Evolutionary conservation across 2,888 invertebrate species (phyloP).

Genomic region (Luperina nickerlii): DNA sequence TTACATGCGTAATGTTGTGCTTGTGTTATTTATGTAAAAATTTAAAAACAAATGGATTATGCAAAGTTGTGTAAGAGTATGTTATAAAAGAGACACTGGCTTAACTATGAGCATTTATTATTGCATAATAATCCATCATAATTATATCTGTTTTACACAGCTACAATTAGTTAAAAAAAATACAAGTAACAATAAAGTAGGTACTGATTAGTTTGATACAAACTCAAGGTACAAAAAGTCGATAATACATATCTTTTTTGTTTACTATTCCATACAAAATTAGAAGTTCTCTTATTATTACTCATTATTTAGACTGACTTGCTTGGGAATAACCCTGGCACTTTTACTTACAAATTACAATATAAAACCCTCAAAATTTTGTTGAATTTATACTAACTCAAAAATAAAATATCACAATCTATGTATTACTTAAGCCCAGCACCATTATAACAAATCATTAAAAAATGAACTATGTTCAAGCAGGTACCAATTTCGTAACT

Average conservation of each 20-base stretch:
- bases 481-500: conserved; percentile 93
- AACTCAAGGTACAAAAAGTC: conserved; percentile 29
- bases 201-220: conserved; percentile 51
- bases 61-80: no score
- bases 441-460: conserved; percentile 48
- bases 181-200: conserved; percentile 10
- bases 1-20: neutral
- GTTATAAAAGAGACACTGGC: neutral
- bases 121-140: conserved; percentile 5
- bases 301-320: conserved; percentile 9
- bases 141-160: conserved; percentile 6
- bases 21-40: no score
- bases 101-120: conserved; percentile 17
- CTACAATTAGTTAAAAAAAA: conserved; percentile 9
- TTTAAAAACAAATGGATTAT: neutral
- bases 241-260: conserved; percentile 7
- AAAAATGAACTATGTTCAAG: conserved; percentile 71
- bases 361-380: neutral
- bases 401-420: conserved; percentile 47
- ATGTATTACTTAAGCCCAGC: conserved; percentile 52
- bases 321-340: conserved; percentile 8
- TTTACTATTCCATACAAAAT: conserved; percentile 16
- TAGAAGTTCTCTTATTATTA: neutral
- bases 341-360: conserved; percentile 15
- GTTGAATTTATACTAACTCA: neutral